Base-by-base conservation (phyloP, 1,140 invertebrate genomes). In the Aplysia californica region DNA sequence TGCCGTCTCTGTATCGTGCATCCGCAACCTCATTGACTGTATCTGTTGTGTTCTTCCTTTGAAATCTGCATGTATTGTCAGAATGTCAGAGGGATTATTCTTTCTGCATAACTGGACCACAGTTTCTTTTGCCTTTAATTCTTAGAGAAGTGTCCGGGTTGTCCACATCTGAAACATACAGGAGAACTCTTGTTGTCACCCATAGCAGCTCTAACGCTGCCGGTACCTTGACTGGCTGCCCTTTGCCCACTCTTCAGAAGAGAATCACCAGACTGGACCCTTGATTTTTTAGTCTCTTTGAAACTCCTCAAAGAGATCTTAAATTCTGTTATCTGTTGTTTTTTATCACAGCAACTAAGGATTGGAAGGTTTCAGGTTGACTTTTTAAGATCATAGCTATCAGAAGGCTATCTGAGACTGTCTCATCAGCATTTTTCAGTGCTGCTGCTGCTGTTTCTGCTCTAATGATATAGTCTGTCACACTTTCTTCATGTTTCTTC, bases 371-470 rank as follows among this genome's bases (percentile, higher is more conserved):
- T 31, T 20, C 1, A 20, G 78, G 75, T n/a, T 78, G 55, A 58
- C 79, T 76, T 69, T 80, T 80, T 55, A 78, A 36, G 31, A 79
- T 44, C 79, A 78, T 75, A 10, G 79, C 76, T 44, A 75, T 75
- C 26, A 80, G 44, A 20, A 80, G 39, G 31, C 75, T 68, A 26
- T 79, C 78, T 29, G 35, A 56, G 20, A 79, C 44, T 5, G 23
- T 75, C 58, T 78, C 79, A 38, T 55, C 35, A 4, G 44, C 61
- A 58, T 33, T 66, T 38, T 64, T 75, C 55, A 80, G 44, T n/a
- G 71, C 38, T 29, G 23, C 35, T n/a, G 70, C 75, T 10, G 76
- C 59, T 5, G 41, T 75, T 69, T 80, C 76, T 10, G 68, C 69
- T 15, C 70, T 2, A 2, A 79, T 29, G 3, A 80, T 33, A 50